A percentile compares a stretch with the other conserved stretches of the same genome.
phyloP scores from a whole-genome alignment of 2,113 vertebrate species.

The Cheilinus undulatus region DNA sequence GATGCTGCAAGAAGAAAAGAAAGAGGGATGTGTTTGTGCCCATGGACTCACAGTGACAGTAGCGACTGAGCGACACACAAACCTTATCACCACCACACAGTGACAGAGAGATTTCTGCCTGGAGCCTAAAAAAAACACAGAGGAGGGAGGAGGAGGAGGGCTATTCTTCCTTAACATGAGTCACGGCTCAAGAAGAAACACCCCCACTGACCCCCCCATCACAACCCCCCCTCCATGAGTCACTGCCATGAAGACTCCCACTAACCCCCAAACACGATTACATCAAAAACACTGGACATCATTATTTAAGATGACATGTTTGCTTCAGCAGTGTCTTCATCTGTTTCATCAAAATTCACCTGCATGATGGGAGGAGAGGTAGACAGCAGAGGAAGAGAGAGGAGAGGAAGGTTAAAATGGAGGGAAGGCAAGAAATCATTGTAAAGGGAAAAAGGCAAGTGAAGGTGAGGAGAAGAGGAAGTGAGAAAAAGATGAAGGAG shows the following conservation, averaged over 20 bases:
- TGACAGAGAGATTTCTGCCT: slow-evolving; percentile 53
- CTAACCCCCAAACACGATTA: neutral
- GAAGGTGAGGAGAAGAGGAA: neutral
- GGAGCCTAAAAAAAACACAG: slow-evolving; percentile 31
- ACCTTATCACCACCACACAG: slow-evolving; percentile 56
- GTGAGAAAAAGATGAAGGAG: neutral
- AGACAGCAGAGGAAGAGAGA: neutral
- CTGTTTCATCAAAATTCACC: neutral
- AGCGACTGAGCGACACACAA: slow-evolving; percentile 31
- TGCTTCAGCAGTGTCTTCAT: neutral
- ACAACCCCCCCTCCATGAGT: neutral
- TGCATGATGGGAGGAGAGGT: neutral
- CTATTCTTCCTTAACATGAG: slow-evolving; percentile 49
- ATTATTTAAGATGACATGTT: neutral
- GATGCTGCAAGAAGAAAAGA: slow-evolving; percentile 27
- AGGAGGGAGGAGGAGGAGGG: slow-evolving; percentile 12
- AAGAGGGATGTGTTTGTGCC: neutral
- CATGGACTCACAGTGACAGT: slow-evolving; percentile 28
- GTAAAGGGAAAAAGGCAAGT: too few relatives aligned
- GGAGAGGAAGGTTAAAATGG: neutral
- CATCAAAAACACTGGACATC: neutral
- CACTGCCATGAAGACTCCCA: slow-evolving; percentile 6
- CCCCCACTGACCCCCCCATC: neutral
- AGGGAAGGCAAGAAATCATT: neutral
- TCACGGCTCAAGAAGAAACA: slow-evolving; percentile 38